phyloP scores from a whole-genome alignment of 2,113 vertebrate genomes.

The Columba livia region DNA sequence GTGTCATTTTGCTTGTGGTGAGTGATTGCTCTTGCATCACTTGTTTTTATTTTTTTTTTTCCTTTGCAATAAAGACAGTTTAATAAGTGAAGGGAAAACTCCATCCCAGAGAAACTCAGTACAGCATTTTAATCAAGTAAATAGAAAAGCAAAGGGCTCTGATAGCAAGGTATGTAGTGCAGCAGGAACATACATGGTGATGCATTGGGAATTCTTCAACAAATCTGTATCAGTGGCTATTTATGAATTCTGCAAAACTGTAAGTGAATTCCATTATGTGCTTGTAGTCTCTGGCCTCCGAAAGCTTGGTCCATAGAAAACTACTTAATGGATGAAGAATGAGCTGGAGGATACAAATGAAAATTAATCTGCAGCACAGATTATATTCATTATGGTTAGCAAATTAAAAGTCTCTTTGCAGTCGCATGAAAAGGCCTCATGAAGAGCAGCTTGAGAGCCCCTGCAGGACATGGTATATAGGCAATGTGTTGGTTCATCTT shows the following conservation, averaged over 20 bases:
- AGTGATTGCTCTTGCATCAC: neutral
- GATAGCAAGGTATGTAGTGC: neutral
- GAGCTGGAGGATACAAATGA: neutral
- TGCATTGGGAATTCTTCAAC: neutral
- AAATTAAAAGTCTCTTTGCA: neutral
- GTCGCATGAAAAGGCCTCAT: neutral
- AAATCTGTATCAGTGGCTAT: neutral
- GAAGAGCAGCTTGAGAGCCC: neutral
- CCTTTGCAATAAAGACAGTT: neutral
- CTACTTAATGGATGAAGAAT: neutral
- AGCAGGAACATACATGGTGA: neutral
- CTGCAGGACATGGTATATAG: neutral
- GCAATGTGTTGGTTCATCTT: neutral
- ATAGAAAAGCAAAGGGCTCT: neutral
- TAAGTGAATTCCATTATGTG: neutral
- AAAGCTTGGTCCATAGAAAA: neutral
- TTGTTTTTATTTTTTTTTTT: neutral
- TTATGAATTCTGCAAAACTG: neutral
- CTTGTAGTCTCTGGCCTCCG: neutral
- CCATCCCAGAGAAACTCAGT: neutral
- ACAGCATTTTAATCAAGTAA: neutral
- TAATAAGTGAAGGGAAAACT: neutral
- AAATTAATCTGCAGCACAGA: neutral
- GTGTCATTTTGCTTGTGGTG: neutral
- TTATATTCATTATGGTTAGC: neutral